Percentiles rank a stretch among this genome's conserved stretches.
Conservation (phyloP, 2,888 invertebrate species). For the Heterodera filipjevi region DNA sequence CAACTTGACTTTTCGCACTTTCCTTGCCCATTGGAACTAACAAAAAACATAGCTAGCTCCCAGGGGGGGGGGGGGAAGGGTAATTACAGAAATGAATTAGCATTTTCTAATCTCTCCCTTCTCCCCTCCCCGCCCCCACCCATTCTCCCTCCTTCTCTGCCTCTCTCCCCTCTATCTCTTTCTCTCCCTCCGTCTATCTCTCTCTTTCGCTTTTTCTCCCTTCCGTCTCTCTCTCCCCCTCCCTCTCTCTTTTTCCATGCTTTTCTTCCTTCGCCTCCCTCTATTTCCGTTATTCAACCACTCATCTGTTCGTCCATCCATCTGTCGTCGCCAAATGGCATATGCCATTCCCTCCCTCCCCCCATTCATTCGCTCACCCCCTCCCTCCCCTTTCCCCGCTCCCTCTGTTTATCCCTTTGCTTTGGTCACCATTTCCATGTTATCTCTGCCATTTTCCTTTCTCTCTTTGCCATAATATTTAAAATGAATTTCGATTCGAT, state of each 20-base stretch:
- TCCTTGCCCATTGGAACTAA: not conserved
- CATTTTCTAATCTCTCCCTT: not conserved
- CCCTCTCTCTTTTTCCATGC: not conserved
- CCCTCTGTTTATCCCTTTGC: not conserved
- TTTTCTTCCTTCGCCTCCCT: not conserved
- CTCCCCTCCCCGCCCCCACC: not conserved
- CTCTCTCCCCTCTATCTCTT: not conserved
- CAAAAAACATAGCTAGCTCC: not conserved
- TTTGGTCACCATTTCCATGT: not conserved
- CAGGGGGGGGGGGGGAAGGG: not conserved
- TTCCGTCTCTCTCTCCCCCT: not conserved
- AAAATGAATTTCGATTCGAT: too few species aligned
- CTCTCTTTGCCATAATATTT: not conserved
- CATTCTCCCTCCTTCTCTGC: not conserved
- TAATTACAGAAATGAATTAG: conserved; percentile 7
- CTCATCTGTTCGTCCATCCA: not conserved
- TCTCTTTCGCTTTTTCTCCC: too few species aligned
- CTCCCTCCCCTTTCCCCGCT: too few species aligned
- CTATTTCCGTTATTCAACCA: not conserved
- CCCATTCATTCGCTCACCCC: not conserved
- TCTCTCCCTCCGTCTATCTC: not conserved
- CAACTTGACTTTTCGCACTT: not conserved
- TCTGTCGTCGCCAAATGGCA: not conserved
- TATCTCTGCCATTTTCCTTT: not conserved
- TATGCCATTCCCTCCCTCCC: not conserved